phyloP scores from a whole-genome alignment of 2,888 invertebrate genomes.

The Lycaena phlaeas region DNA sequence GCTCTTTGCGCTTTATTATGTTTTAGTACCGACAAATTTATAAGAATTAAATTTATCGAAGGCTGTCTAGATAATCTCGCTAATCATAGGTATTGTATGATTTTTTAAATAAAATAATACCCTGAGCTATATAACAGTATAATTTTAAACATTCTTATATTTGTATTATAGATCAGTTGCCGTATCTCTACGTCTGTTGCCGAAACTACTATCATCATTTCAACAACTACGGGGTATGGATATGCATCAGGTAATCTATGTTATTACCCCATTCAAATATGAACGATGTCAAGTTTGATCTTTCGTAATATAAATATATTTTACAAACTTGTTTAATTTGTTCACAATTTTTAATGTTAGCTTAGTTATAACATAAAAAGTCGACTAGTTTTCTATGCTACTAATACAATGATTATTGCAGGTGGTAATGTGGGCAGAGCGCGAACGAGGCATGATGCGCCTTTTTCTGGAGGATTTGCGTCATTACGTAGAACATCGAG shows the following conservation, averaged over 20 bases:
- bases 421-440: constrained; percentile 94
- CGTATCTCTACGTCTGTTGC: constrained; percentile 88
- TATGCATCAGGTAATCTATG: constrained; percentile 78
- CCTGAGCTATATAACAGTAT: too few relatives aligned
- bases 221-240: constrained; percentile 90
- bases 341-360: too few relatives aligned
- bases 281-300: too few relatives aligned
- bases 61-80: constrained; percentile 93
- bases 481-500: constrained; percentile 64
- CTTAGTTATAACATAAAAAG: too few relatives aligned
- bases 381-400: too few relatives aligned
- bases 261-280: too few relatives aligned
- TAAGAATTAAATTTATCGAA: constrained; percentile 95
- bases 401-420: constrained; percentile 25
- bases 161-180: constrained; percentile 81
- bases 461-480: constrained; percentile 92
- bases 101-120: too few relatives aligned
- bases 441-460: constrained; percentile 93
- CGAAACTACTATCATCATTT: constrained; percentile 92
- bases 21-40: constrained; percentile 90
- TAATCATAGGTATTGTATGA: constrained; percentile 76
- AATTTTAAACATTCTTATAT: not conserved
- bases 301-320: not conserved
- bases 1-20: constrained; percentile 90
- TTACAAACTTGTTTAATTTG: not conserved